Conservation (phyloP, 1,140 invertebrate genomes). For the Drepana arcuata region DNA sequence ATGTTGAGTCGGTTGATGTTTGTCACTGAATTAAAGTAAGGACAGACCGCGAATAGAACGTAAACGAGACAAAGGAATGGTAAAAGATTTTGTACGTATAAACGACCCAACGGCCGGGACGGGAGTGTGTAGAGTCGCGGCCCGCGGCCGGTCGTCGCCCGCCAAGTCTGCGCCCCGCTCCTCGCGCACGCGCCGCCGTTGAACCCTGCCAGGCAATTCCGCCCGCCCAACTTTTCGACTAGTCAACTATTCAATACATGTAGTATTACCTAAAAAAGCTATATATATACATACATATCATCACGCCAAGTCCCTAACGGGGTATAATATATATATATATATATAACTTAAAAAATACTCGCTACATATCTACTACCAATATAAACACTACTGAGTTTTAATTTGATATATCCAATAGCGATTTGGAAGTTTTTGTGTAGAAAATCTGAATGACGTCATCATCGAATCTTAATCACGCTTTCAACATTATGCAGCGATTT, state of each 20-base stretch:
- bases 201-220: background rate
- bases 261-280: too few relatives aligned
- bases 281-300: too few relatives aligned
- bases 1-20: slow-evolving; percentile 16
- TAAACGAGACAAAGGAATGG: slow-evolving; percentile 32
- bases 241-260: slow-evolving; percentile 37
- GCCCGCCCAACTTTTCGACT: slow-evolving; percentile 55
- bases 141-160: slow-evolving; percentile 43
- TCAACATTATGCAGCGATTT: too few relatives aligned
- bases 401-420: too few relatives aligned
- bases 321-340: too few relatives aligned
- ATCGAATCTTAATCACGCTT: too few relatives aligned
- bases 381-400: too few relatives aligned
- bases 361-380: too few relatives aligned
- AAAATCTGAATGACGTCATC: too few relatives aligned
- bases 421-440: too few relatives aligned
- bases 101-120: slow-evolving; percentile 28
- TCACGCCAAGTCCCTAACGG: too few relatives aligned
- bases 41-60: slow-evolving; percentile 32
- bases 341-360: too few relatives aligned
- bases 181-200: slow-evolving; percentile 48
- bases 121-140: slow-evolving; percentile 36
- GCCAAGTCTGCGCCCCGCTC: slow-evolving; percentile 31
- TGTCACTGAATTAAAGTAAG: slow-evolving; percentile 44
- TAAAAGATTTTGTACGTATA: slow-evolving; percentile 23